phyloP scores from a whole-genome alignment of 2,888 invertebrate genomes.

The Scrobipalpa costella region DNA sequence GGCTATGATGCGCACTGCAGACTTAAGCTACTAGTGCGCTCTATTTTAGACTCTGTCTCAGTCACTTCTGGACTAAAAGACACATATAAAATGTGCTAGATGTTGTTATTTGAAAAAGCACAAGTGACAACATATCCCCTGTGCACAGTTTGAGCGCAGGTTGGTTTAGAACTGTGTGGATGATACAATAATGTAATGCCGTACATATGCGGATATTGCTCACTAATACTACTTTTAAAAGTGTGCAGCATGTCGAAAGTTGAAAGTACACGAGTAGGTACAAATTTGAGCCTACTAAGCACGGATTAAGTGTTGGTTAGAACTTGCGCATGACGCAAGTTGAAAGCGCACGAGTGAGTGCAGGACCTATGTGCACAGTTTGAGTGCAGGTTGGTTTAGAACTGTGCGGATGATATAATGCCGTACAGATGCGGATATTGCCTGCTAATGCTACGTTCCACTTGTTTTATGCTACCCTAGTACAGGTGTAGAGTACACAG shows the following conservation, averaged over 20 bases:
- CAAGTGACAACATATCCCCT: background rate
- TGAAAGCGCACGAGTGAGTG: no score
- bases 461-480: slow-evolving; percentile 53
- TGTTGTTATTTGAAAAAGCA: no score
- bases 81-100: no score
- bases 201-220: slow-evolving; percentile 63
- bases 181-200: slow-evolving; percentile 71
- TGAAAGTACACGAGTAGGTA: no score
- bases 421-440: slow-evolving; percentile 63
- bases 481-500: background rate
- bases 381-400: slow-evolving; percentile 51
- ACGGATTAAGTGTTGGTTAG: no score
- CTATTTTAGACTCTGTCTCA: no score
- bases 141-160: slow-evolving; percentile 40
- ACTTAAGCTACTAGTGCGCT: no score
- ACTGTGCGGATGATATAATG: slow-evolving; percentile 64
- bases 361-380: background rate
- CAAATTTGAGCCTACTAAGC: no score
- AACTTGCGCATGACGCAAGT: no score
- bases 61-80: no score
- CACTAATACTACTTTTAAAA: slow-evolving; percentile 50
- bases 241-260: no score
- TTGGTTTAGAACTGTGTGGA: slow-evolving; percentile 51
- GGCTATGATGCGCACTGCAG: no score
- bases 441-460: slow-evolving; percentile 62